Base-by-base conservation (phyloP, 2,888 invertebrate genomes). In the Rhynchonema sp. region DNA sequence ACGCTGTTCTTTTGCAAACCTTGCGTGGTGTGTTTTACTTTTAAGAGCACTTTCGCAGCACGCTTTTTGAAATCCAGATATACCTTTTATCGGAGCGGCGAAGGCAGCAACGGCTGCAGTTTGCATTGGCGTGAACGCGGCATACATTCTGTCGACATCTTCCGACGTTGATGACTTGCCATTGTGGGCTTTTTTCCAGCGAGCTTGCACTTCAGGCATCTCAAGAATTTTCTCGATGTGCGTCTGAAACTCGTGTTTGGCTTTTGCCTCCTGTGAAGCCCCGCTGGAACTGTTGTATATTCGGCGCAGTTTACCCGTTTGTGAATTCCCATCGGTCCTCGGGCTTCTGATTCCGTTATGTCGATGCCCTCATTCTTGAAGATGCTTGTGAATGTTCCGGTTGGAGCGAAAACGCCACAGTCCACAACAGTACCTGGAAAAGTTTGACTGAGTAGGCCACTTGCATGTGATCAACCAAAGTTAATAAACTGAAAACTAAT, bases 241-340 rank as follows among this genome's bases (percentile, higher is more conserved):
- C 17, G 62, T 63, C 64, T 67, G 57, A 13, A 38, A 54, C n/a
- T n/a, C n/a, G n/a, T n/a, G n/a, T n/a, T n/a, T n/a, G n/a, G n/a
- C n/a, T n/a, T n/a, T n/a, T n/a, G n/a, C n/a, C n/a, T n/a, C n/a
- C n/a, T n/a, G n/a, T n/a, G n/a, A n/a, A n/a, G 46, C 46, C 46
- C 46, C 46, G 13, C 46, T 22, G 22, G 13, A 46, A 46, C 13
- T 17, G 13, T 17, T 17, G 46, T 46, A 46, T 17, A 46, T 17
- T 46, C 54, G 9, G 23, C 54, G n/a, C 28, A 20, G 9, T 57
- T 58, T 57, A 64, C 66, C 61, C 63, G 30, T 62, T 75, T 74
- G 29, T 73, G 65, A 23, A 74, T 65, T 26, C 75, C 75, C 74
- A 74, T 75, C 1, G 75, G 74, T n/a, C 65, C 66, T 27, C 75